A percentile compares a stretch with the other conserved stretches of the same genome.
Evolutionary conservation across 2,113 vertebrate species (phyloP).

Genomic region (Psophia crepitans): DNA sequence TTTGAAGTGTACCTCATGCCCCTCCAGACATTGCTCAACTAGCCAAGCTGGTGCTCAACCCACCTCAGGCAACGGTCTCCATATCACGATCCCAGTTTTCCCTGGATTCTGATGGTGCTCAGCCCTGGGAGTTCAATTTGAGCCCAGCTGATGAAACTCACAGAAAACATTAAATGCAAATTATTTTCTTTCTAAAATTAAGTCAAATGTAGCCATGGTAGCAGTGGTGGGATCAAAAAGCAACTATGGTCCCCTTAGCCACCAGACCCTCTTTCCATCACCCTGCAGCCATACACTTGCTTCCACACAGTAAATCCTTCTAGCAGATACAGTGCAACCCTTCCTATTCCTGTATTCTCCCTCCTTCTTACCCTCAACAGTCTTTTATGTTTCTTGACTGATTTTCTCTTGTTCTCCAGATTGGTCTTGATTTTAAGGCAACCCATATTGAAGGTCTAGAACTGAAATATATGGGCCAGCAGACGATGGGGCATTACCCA

Average conservation of each 20-base stretch:
- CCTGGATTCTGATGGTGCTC: background rate
- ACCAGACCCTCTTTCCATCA: background rate
- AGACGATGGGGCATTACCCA: constrained; percentile 94
- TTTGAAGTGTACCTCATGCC: background rate
- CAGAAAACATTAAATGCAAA: background rate
- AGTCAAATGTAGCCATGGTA: background rate
- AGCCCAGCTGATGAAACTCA: background rate
- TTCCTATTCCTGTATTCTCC: background rate
- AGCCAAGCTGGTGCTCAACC: background rate
- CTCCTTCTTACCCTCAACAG: background rate
- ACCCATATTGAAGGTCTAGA: constrained; percentile 89
- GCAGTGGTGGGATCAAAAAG: background rate
- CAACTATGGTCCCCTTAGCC: background rate
- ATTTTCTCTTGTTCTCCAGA: constrained; percentile 68
- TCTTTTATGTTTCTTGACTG: background rate
- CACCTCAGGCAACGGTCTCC: background rate
- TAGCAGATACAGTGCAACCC: background rate
- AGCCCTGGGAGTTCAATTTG: background rate
- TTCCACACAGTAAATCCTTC: background rate
- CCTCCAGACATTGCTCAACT: background rate
- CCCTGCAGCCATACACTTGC: background rate
- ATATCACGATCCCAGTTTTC: background rate
- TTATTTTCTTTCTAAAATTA: background rate
- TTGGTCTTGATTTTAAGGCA: constrained; percentile 84
- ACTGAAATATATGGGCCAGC: constrained; percentile 93